Conservation (phyloP, 2,113 vertebrate genomes). For the Arvicanthis niloticus region DNA sequence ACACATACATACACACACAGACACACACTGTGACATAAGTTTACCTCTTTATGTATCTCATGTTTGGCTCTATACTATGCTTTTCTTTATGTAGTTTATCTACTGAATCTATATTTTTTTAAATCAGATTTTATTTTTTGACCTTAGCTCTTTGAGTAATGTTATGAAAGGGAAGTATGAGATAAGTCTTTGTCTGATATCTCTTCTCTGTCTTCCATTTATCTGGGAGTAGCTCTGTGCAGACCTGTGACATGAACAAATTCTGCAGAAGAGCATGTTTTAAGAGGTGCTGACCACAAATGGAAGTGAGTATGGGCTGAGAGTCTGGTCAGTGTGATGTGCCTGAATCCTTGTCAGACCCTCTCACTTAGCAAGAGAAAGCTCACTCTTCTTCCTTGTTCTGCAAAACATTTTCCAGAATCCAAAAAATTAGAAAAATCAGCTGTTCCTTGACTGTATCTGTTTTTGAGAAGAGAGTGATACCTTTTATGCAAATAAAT, state of each 20-base stretch:
- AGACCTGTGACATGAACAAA: slow-evolving; percentile 81
- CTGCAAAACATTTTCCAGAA: neutral
- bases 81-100: slow-evolving; percentile 59
- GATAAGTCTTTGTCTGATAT: slow-evolving; percentile 83
- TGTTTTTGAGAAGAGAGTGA: neutral
- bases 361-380: neutral
- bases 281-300: slow-evolving; percentile 79
- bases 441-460: neutral
- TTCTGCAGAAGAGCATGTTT: slow-evolving; percentile 79
- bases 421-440: neutral
- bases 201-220: slow-evolving; percentile 84
- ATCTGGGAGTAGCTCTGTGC: slow-evolving; percentile 84
- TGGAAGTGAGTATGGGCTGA: neutral
- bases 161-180: slow-evolving; percentile 77
- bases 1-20: too few species aligned
- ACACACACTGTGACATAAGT: neutral
- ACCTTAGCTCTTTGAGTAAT: slow-evolving; percentile 79
- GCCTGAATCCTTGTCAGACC: neutral
- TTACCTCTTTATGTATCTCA: slow-evolving; percentile 25
- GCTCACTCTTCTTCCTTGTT: neutral
- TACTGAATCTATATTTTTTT: slow-evolving; percentile 58
- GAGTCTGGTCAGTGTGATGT: neutral
- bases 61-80: slow-evolving; percentile 71
- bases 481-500: neutral
- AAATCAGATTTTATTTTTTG: slow-evolving; percentile 53